phyloP scores from a whole-genome alignment of 1,140 invertebrate genomes.

The Brachionus sp. region DNA sequence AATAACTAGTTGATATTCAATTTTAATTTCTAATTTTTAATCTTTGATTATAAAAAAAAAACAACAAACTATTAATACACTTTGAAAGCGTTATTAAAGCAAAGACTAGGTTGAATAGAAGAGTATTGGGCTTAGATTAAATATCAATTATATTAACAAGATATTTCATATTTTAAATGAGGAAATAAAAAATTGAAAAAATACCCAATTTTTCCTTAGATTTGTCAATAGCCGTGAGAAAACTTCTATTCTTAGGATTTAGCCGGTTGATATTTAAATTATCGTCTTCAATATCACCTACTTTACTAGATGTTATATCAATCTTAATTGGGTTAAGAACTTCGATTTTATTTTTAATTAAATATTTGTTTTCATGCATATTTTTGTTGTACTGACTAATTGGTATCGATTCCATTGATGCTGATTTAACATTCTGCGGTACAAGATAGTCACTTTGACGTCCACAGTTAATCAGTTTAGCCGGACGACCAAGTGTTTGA shows the following conservation, averaged over 20 bases:
- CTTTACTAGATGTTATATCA: background rate
- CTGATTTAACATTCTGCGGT: background rate
- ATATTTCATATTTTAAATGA: background rate
- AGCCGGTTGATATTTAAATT: background rate
- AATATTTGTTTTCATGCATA: background rate
- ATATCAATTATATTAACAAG: no score
- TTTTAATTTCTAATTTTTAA: no score
- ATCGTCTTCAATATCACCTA: background rate
- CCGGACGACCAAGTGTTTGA: background rate
- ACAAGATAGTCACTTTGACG: background rate
- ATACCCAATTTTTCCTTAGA: slow-evolving; percentile 1
- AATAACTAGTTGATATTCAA: no score
- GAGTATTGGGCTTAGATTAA: no score
- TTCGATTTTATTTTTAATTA: background rate
- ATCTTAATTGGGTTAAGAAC: background rate
- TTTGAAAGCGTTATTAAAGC: no score
- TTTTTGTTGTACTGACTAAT: background rate
- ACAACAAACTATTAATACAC: no score
- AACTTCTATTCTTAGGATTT: slow-evolving; percentile 25
- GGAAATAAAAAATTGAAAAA: background rate
- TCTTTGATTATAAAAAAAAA: no score
- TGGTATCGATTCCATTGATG: slow-evolving; percentile 20
- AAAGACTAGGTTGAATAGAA: background rate
- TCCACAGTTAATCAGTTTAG: background rate
- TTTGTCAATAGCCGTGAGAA: slow-evolving; percentile 31